phyloP scores from a whole-genome alignment of 2,797 vertebrate species.

The Phataginus tricuspis region DNA sequence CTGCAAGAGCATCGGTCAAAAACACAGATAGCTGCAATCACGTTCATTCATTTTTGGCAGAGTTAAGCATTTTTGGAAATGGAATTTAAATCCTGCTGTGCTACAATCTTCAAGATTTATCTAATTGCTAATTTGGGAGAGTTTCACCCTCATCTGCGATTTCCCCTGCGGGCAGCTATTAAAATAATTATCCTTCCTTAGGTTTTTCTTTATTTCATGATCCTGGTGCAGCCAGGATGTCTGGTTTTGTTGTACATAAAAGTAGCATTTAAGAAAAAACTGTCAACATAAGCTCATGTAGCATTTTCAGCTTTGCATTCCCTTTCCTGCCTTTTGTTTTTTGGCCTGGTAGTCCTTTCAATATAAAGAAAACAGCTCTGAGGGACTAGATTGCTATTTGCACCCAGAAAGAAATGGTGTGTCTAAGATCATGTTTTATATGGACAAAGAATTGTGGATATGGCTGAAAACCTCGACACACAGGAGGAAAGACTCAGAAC shows the following conservation, averaged over 20 bases:
- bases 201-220: neutral
- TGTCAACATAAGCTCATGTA: neutral
- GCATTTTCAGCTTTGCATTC: neutral
- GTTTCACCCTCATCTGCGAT: neutral
- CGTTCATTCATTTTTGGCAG: neutral
- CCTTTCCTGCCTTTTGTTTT: neutral
- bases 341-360: neutral
- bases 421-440: neutral
- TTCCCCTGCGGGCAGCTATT: neutral
- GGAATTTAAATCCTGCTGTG: neutral
- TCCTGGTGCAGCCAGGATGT: neutral
- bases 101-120: neutral
- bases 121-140: slow-evolving; percentile 8
- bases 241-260: neutral
- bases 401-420: neutral
- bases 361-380: neutral
- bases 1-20: neutral
- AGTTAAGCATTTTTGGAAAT: neutral
- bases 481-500: neutral
- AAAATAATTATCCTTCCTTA: slow-evolving; percentile 24
- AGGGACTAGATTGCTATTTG: neutral
- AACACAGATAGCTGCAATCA: neutral
- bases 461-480: neutral
- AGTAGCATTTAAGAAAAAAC: neutral
- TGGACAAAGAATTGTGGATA: neutral